A percentile compares a stretch with the other conserved stretches of the same genome.
phyloP scores from a whole-genome alignment of 2,797 vertebrate species.

The Thamnophis elegans region DNA sequence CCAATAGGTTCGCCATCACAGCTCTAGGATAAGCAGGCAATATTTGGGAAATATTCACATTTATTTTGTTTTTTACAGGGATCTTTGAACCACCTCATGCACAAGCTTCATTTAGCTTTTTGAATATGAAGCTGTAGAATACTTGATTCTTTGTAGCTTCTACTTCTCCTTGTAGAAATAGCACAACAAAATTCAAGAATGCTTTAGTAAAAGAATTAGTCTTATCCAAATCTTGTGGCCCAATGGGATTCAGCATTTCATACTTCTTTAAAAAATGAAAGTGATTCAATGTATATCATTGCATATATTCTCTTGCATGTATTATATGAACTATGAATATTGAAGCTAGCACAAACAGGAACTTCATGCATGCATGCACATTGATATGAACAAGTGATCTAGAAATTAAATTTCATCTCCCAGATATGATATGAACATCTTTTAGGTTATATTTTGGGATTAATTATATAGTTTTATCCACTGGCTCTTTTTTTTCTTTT shows the following conservation, averaged over 20 bases:
- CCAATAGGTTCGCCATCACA: too few species aligned
- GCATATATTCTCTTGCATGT: background rate
- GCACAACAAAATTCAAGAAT: background rate
- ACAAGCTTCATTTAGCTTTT: background rate
- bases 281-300: background rate
- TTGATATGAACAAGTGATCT: background rate
- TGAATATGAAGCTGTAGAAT: background rate
- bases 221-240: background rate
- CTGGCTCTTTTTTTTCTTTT: rapidly evolving
- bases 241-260: background rate
- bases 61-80: background rate
- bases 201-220: background rate
- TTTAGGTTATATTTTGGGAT: background rate
- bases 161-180: background rate
- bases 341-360: background rate
- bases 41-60: background rate
- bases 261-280: background rate
- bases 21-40: background rate
- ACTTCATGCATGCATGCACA: background rate
- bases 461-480: rapidly evolving
- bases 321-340: background rate
- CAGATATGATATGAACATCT: background rate
- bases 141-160: background rate
- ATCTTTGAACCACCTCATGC: background rate
- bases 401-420: rapidly evolving